phyloP scores from a whole-genome alignment of 1,140 invertebrate species.

The Chrysomallon squamiferum region DNA sequence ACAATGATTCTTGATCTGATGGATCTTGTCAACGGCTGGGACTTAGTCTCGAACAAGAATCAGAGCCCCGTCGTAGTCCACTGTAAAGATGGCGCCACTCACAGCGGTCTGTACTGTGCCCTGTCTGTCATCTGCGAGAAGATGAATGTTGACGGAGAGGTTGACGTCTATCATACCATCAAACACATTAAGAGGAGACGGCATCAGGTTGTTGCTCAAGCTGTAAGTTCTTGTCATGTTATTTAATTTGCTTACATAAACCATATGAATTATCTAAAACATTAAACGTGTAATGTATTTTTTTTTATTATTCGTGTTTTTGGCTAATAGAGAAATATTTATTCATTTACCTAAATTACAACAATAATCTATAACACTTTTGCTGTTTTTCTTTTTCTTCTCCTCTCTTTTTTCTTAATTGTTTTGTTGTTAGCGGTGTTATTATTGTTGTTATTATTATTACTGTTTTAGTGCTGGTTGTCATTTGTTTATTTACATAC shows the following conservation, averaged over 20 bases:
- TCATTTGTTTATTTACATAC: no score
- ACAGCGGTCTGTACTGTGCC: slow-evolving; percentile 53
- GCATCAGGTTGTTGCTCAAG: slow-evolving; percentile 46
- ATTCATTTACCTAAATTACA: neutral
- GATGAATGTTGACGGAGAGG: slow-evolving; percentile 44
- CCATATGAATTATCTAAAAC: neutral
- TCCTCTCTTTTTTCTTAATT: no score
- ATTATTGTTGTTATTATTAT: no score
- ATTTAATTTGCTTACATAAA: neutral
- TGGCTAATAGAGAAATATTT: neutral
- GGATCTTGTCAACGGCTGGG: slow-evolving; percentile 49
- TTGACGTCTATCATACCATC: slow-evolving; percentile 58
- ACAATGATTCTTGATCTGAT: slow-evolving; percentile 52
- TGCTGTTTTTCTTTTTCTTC: no score
- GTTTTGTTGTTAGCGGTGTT: no score
- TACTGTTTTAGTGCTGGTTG: no score
- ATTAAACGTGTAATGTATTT: neutral
- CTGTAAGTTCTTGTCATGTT: slow-evolving; percentile 37
- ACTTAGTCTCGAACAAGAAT: slow-evolving; percentile 32
- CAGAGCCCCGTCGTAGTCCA: slow-evolving; percentile 49
- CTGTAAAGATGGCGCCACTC: slow-evolving; percentile 59
- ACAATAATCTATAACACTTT: neutral
- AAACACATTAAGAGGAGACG: slow-evolving; percentile 56
- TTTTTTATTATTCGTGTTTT: no score
- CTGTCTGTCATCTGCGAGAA: slow-evolving; percentile 49